Base-by-base conservation (phyloP, 1,140 invertebrate genomes). In the Microplitis demolitor region DNA sequence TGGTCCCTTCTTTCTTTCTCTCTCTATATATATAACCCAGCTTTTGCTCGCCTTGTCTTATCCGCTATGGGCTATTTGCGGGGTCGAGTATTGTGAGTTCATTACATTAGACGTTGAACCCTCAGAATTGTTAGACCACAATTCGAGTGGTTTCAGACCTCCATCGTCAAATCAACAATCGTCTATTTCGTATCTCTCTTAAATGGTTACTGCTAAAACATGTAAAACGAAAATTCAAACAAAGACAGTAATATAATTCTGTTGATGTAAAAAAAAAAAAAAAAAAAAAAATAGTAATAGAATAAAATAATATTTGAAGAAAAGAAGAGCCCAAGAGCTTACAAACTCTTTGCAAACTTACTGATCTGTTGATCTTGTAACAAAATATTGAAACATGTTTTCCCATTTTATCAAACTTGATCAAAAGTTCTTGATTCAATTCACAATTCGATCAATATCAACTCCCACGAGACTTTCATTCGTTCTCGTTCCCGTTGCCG, bases 1-100 rank as follows among this genome's bases (percentile, higher is more conserved):
- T 6, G 39, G 6, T 8, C 11, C 39, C 24, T 24, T 24, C 2
- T 24, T 2, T 24, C 24, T 24, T 24, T 24, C 24, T 24, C 24
- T 24, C 24, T 24, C 24, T 24, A 24, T 54, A 67, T 67, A 54
- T 54, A 64, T 45, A 11, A 45, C 4, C 11, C 4, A 11, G 1
- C 6, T 11, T 5, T 9, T 11, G 11, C 39, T 45, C 39, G 5
- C 6, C 5, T 45, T 45, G 39, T 45, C 39, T 45, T 45, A 45
- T 45, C 39, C 39, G 39, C 39, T 45, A 45, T 45, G 39, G 33
- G 60, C 60, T 61, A 61, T 61, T 61, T 31, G 71, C 54, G 64
- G 67, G 71, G 64, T 73, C 71, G 71, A 73, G 64, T 66, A 67
- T 69, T 60, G 56, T n/a, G 67, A 73, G 74, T 76, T 76, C 71